Base-by-base conservation (phyloP, 2,797 vertebrate species). In the Telmatherina bonti region DNA sequence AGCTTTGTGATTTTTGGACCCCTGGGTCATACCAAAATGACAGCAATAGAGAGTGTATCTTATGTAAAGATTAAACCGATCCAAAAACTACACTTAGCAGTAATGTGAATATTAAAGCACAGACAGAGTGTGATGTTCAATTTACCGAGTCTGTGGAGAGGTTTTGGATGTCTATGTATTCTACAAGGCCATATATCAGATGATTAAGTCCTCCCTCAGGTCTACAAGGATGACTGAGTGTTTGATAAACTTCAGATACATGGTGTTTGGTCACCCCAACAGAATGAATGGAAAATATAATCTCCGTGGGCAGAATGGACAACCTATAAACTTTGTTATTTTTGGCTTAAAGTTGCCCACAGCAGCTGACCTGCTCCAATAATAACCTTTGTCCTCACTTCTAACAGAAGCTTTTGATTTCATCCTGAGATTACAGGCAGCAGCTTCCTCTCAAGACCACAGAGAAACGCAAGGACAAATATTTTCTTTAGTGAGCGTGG, bases 221-320 rank as follows among this genome's bases (percentile, higher is more conserved):
- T 87, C 88, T 86, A 89, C 69, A 75, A 85, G 89, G 91, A 90
- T 92, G 93, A 94, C 92, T 89, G 92, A 92, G 85, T 91, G 85
- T 90, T 91, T 92, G 89, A 94, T 94, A 93, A 94, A 95, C 92
- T 91, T 93, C 75, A 92, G 89, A 90, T 88, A 87, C 80, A 41
- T 63, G 62, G 61, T 89, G 85, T 90, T 93, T 93, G 85, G 91
- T 92, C 91, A 89, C 84, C 82, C 77, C 85, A 78, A 85, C 83
- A 79, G 88, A 92, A 89, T 89, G 85, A 88, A 90, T 89, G 92
- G 91, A 94, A 95, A 94, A 91, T 93, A 93, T 90, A 91, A 91
- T 90, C 85, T 92, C 89, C 88, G 86, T 87, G 83, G 75, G 88
- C 82, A 89, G 82, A 72, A 78, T 43, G 78, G 91, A 74, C 69